Evolutionary conservation across 2,797 vertebrate genomes (phyloP).

Genomic region (Monodelphis domestica): DNA sequence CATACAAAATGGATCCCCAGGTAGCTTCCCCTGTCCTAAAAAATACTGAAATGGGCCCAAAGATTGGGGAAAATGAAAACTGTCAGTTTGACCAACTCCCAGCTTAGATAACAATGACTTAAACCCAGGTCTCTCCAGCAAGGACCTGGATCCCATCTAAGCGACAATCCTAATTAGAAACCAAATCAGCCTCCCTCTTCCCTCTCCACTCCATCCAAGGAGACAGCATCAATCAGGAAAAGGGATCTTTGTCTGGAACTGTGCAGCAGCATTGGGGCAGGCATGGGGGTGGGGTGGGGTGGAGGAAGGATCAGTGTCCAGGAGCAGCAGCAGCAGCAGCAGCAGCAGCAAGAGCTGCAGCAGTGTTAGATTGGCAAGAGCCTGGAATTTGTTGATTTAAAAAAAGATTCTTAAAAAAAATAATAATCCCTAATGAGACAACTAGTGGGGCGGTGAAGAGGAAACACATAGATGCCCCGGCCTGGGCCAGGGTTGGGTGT

Average conservation of each 20-base stretch:
- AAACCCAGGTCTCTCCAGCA: not conserved
- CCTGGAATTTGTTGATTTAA: not conserved
- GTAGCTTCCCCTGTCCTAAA: not conserved
- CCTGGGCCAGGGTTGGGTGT: slow-evolving; percentile 71
- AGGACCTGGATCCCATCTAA: not conserved
- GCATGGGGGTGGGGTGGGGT: not conserved
- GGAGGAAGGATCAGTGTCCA: not conserved
- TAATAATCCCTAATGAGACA: slow-evolving; percentile 51
- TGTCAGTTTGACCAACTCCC: not conserved
- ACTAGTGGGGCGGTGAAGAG: slow-evolving; percentile 63
- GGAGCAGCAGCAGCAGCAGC: not conserved
- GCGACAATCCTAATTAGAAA: not conserved
- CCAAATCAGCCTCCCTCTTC: not conserved
- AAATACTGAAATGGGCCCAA: not conserved
- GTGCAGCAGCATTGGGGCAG: not conserved
- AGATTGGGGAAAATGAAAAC: not conserved
- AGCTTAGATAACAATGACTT: not conserved
- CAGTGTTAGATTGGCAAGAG: not conserved
- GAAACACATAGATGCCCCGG: slow-evolving; percentile 72
- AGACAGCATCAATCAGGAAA: not conserved
- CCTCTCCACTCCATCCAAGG: not conserved
- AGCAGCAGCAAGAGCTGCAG: not conserved
- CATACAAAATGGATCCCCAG: not conserved
- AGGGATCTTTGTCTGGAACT: not conserved
- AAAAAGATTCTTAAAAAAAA: slow-evolving; percentile 8